Evolutionary conservation across 2,113 vertebrate genomes (phyloP).

Genomic region (Myxocyprinus asiaticus): DNA sequence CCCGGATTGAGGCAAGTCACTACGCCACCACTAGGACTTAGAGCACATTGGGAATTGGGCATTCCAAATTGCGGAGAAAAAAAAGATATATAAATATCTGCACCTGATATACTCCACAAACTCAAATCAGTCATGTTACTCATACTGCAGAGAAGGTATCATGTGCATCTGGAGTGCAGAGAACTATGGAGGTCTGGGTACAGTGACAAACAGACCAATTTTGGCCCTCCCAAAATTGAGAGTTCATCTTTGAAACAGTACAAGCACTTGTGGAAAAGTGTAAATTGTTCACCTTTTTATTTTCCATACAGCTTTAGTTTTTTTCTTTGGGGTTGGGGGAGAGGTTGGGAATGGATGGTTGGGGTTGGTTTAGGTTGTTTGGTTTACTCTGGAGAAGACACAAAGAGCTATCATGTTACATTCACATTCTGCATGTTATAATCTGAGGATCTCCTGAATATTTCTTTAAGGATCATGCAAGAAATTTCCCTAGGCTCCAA

Average conservation of each 20-base stretch:
- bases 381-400: neutral
- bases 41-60: no score
- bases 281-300: slow-evolving; percentile 26
- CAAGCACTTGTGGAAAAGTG: neutral
- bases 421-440: slow-evolving; percentile 16
- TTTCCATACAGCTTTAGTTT: slow-evolving; percentile 37
- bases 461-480: neutral
- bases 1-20: no score
- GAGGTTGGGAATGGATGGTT: neutral
- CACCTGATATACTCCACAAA: slow-evolving; percentile 4
- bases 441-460: neutral
- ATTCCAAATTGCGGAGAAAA: no score
- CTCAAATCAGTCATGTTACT: slow-evolving; percentile 17
- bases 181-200: slow-evolving; percentile 55
- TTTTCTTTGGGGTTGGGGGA: neutral
- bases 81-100: no score
- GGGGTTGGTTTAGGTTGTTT: slow-evolving; percentile 19
- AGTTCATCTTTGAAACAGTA: slow-evolving; percentile 44
- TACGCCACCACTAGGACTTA: no score
- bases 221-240: slow-evolving; percentile 60
- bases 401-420: neutral
- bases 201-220: slow-evolving; percentile 54
- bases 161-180: slow-evolving; percentile 23
- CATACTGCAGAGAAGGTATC: neutral
- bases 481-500: no score